Percentiles rank a stretch among this genome's conserved stretches.
These are phyloP conservation scores for Drosophila athabasca DNA, from an alignment of 1,140 invertebrate genomes.

Conservation along the genomic window DNA sequence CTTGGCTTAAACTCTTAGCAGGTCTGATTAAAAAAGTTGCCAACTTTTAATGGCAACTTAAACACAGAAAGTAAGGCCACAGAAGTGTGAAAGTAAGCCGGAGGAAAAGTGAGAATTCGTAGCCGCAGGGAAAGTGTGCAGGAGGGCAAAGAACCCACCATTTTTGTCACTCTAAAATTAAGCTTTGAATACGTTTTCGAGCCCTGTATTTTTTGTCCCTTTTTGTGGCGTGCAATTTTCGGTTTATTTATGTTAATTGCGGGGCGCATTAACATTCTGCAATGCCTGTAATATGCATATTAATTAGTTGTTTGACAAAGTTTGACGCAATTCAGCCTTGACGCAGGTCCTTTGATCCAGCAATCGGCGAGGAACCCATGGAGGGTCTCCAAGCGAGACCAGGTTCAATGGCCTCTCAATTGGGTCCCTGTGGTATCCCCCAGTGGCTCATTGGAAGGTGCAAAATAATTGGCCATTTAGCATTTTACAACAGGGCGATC, in stretches of 20 bases:
- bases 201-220: neutral
- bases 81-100: neutral
- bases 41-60: constrained; percentile 48
- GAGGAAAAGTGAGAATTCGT: too few species aligned
- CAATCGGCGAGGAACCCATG: neutral
- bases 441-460: constrained; percentile 58
- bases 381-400: too few species aligned
- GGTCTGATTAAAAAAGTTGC: constrained; percentile 14
- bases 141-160: too few species aligned
- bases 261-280: constrained; percentile 6
- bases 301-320: constrained; percentile 48
- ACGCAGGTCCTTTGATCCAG: neutral
- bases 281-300: constrained; percentile 49
- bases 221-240: neutral
- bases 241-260: constrained; percentile 56
- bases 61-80: constrained; percentile 28
- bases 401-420: constrained; percentile 41
- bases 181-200: neutral
- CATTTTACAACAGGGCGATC: constrained; percentile 60
- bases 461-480: constrained; percentile 72
- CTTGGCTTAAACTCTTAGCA: too few species aligned
- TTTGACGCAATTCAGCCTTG: constrained; percentile 45
- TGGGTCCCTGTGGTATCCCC: constrained; percentile 8
- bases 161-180: constrained; percentile 3
- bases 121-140: too few species aligned